These are phyloP conservation scores for Coenobita brevimanus DNA, from an alignment of 1,140 invertebrate genomes.

Conservation along the genomic window DNA sequence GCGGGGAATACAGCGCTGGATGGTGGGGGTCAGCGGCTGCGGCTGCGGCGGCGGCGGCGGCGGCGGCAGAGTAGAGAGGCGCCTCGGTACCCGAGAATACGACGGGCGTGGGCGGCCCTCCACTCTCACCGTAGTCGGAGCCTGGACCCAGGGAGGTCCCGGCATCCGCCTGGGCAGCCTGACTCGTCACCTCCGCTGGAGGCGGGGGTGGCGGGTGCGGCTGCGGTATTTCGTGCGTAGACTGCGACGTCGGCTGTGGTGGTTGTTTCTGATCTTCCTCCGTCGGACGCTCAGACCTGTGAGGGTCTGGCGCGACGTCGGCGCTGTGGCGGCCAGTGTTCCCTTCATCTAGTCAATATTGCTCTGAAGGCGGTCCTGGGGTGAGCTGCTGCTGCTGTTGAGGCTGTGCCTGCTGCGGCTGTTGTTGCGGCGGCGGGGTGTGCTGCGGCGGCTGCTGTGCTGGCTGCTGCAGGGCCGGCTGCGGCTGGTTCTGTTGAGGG, in stretches of 20 bases:
- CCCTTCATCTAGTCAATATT: conserved; percentile 70
- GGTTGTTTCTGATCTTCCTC: conserved; percentile 61
- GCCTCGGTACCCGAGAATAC: conserved; percentile 55
- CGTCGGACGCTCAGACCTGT: conserved; percentile 51
- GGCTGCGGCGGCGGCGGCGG: conserved; percentile 50
- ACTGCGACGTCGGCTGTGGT: conserved; percentile 52
- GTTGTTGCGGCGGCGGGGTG: neutral
- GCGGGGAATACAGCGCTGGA: conserved; percentile 56
- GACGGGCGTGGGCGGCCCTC: conserved; percentile 58
- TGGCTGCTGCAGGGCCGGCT: conserved; percentile 15
- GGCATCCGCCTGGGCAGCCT: conserved; percentile 26
- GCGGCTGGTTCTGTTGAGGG: conserved; percentile 38
- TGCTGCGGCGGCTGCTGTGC: neutral
- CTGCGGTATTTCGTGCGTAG: conserved; percentile 27
- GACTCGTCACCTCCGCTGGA: conserved; percentile 5
- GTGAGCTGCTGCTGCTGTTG: conserved; percentile 53
- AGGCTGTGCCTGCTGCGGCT: conserved; percentile 6
- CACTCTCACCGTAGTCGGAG: conserved; percentile 51
- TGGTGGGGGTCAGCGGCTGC: conserved; percentile 49
- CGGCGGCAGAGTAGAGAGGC: conserved; percentile 63
- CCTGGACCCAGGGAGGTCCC: conserved; percentile 41
- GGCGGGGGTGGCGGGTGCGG: conserved; percentile 44
- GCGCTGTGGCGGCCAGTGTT: conserved; percentile 70
- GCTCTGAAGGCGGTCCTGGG: conserved; percentile 63
- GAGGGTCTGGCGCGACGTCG: conserved; percentile 49